Conservation (phyloP, 2,797 vertebrate genomes). For the Pristis pectinata region DNA sequence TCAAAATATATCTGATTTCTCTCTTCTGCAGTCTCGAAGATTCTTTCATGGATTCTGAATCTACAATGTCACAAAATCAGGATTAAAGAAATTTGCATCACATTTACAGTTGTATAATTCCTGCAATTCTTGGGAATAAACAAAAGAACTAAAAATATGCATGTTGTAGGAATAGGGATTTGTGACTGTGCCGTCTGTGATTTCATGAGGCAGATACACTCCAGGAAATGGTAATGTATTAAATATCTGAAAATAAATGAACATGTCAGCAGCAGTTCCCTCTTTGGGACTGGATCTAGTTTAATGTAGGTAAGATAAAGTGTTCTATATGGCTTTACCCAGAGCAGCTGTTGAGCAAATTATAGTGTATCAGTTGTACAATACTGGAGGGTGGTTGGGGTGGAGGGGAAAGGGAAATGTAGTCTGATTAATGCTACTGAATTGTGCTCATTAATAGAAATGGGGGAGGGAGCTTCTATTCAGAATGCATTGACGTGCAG, state of each 20-base stretch:
- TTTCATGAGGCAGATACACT: not conserved
- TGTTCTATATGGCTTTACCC: not conserved
- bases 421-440: not conserved
- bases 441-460: slow-evolving; percentile 25
- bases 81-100: not conserved
- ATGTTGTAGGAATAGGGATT: not conserved
- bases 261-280: not conserved
- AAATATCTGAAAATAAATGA: not conserved
- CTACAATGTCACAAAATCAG: not conserved
- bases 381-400: no score
- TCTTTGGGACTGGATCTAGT: not conserved
- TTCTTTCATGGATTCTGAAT: not conserved
- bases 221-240: not conserved
- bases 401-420: no score
- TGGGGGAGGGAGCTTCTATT: not conserved
- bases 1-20: not conserved
- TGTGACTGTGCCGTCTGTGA: not conserved
- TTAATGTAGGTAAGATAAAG: not conserved
- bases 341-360: not conserved
- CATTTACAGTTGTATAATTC: not conserved
- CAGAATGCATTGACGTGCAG: not conserved
- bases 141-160: not conserved
- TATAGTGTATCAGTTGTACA: not conserved
- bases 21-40: not conserved
- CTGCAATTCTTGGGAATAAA: not conserved